These are phyloP conservation scores for Sitta europaea DNA, from an alignment of 2,113 vertebrate species.

Conservation along the genomic window DNA sequence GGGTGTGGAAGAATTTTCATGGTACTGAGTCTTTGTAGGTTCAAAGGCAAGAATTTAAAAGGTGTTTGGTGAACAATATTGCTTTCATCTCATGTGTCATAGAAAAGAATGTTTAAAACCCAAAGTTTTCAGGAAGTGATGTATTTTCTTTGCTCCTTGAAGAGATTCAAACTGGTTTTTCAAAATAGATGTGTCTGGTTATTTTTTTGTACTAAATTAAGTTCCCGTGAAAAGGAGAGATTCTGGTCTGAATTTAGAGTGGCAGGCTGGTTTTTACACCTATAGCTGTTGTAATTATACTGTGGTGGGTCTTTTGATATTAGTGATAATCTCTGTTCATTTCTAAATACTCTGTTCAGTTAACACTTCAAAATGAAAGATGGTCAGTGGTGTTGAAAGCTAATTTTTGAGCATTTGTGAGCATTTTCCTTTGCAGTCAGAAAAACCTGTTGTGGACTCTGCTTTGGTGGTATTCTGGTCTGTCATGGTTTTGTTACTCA, in stretches of 20 bases:
- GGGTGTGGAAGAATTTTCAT: not conserved
- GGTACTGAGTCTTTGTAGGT: not conserved
- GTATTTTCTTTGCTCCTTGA: not conserved
- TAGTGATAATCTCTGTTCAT: not conserved
- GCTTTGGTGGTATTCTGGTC: not conserved
- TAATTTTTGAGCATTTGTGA: not conserved
- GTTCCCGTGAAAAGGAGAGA: not conserved
- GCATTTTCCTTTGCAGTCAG: not conserved
- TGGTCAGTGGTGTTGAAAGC: not conserved
- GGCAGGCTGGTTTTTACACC: not conserved
- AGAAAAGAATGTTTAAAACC: not conserved
- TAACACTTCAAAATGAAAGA: not conserved
- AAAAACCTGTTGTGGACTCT: not conserved
- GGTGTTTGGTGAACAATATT: not conserved
- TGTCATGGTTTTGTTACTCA: not conserved
- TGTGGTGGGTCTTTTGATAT: not conserved
- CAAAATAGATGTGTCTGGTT: not conserved
- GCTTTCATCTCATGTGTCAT: not conserved
- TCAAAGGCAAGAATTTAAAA: not conserved
- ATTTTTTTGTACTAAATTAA: not conserved
- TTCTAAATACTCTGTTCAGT: not conserved
- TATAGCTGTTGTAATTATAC: not conserved
- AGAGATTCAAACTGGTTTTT: not conserved
- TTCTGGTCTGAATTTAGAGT: not conserved
- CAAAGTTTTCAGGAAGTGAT: not conserved